A percentile compares a stretch with the other conserved stretches of the same genome.
Evolutionary conservation across 2,113 vertebrate genomes (phyloP).

Genomic region (Daubentonia madagascariensis): DNA sequence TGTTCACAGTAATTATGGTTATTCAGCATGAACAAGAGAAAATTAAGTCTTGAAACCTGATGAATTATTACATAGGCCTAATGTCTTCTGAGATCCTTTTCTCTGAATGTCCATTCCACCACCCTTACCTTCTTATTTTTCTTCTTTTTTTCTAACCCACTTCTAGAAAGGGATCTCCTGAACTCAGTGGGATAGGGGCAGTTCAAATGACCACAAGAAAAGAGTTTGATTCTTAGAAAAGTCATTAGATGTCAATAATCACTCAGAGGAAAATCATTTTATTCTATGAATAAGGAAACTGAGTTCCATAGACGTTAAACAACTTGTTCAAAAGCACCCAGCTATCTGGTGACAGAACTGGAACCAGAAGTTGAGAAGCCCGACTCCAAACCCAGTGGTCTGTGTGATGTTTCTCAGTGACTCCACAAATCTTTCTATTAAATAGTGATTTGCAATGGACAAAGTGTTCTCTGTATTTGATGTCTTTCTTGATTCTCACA

Average conservation of each 20-base stretch:
- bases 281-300: not conserved
- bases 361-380: not conserved
- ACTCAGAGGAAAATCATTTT: not conserved
- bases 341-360: not conserved
- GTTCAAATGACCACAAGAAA: not conserved
- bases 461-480: not conserved
- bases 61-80: not conserved
- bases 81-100: not conserved
- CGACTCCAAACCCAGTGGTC: not conserved
- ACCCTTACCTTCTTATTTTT: not conserved
- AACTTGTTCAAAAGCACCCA: not conserved
- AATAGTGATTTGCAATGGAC: not conserved
- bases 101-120: not conserved
- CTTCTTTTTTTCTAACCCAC: not conserved
- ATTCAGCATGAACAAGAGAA: conserved; percentile 1
- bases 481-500: not conserved
- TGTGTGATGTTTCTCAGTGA: not conserved
- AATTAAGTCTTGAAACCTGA: not conserved
- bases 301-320: not conserved
- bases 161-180: not conserved
- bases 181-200: not conserved
- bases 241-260: not conserved
- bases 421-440: not conserved
- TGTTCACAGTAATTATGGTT: not conserved
- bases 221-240: not conserved